phyloP scores from a whole-genome alignment of 2,888 invertebrate species.

The Alsophila aescularia region DNA sequence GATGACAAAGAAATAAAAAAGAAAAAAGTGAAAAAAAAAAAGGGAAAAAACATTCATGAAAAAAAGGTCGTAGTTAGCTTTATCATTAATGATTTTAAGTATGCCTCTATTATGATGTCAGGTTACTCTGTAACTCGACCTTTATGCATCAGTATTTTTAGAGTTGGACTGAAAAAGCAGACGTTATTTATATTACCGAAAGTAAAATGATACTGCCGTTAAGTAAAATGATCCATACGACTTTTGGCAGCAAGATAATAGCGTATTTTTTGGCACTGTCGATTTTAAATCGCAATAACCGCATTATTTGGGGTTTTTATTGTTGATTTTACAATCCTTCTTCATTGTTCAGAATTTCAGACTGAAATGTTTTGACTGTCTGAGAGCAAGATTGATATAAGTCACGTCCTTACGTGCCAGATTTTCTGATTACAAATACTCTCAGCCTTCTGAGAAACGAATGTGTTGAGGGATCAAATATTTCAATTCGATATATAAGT shows the following conservation, averaged over 20 bases:
- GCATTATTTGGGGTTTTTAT: neutral
- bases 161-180: neutral
- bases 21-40: no score
- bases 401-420: conserved; percentile 6
- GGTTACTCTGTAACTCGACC: no score
- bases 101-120: no score
- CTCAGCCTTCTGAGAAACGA: conserved; percentile 6
- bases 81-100: no score
- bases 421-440: conserved; percentile 13
- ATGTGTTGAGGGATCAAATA: conserved; percentile 9
- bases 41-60: no score
- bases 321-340: conserved; percentile 10
- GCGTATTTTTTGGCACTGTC: neutral
- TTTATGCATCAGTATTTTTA: no score
- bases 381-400: conserved; percentile 8
- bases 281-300: neutral
- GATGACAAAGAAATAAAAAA: no score
- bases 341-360: neutral
- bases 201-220: neutral
- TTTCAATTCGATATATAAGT: neutral
- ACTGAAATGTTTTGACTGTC: conserved; percentile 8
- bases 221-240: neutral
- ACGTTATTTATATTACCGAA: neutral
- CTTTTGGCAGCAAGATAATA: neutral
- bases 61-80: no score